phyloP scores from a whole-genome alignment of 2,797 vertebrate species.

The Chrysocyon brachyurus region DNA sequence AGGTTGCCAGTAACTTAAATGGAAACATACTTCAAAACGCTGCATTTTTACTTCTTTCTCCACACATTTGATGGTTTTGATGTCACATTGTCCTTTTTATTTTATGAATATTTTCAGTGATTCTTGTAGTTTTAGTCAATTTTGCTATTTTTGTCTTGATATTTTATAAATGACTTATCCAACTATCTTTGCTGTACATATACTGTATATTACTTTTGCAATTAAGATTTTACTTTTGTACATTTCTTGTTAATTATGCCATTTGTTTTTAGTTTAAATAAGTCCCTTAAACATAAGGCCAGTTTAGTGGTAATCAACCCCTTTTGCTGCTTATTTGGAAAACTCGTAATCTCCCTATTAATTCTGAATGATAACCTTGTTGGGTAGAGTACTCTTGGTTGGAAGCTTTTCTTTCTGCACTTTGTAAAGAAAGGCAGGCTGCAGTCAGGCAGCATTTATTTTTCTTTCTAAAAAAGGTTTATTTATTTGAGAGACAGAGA shows the following conservation, averaged over 20 bases:
- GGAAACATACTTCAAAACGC: not conserved
- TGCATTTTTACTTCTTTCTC: not conserved
- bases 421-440: not conserved
- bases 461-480: not conserved
- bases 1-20: not conserved
- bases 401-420: not conserved
- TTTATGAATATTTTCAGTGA: not conserved
- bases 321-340: not conserved
- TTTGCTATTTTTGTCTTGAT: not conserved
- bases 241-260: not conserved
- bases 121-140: not conserved
- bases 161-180: not conserved
- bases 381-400: not conserved
- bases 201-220: not conserved
- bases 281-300: not conserved
- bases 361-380: not conserved
- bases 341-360: not conserved
- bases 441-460: not conserved
- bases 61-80: not conserved
- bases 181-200: not conserved
- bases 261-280: not conserved
- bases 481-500: not conserved
- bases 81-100: not conserved
- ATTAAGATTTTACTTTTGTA: not conserved
- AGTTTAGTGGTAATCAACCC: not conserved